These are phyloP conservation scores for Melanerpes formicivorus DNA, from an alignment of 2,113 vertebrate genomes.

Conservation along the genomic window DNA sequence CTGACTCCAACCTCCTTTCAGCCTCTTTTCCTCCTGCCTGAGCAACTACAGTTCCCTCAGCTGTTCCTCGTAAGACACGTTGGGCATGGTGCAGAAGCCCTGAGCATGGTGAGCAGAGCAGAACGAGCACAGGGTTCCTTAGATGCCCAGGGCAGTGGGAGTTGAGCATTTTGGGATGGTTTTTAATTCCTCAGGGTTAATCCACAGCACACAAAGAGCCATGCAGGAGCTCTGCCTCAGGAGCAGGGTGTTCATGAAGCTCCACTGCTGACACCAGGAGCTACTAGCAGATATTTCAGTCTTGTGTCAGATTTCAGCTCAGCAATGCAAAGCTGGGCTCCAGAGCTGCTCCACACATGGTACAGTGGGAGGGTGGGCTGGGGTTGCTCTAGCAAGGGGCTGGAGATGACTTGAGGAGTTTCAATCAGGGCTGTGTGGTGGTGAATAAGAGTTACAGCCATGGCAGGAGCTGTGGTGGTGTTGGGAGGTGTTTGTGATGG, in stretches of 20 bases:
- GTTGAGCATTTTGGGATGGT: not conserved
- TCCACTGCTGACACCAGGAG: rapidly evolving
- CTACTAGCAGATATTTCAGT: not conserved
- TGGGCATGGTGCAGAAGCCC: too few species aligned
- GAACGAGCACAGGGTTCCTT: not conserved
- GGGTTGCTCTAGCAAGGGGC: not conserved
- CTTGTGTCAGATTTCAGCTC: not conserved
- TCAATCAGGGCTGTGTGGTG: not conserved
- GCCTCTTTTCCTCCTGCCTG: too few species aligned
- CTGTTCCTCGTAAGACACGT: too few species aligned
- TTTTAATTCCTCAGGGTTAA: not conserved
- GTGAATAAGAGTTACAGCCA: not conserved
- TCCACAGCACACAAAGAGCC: not conserved
- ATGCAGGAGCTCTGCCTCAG: not conserved
- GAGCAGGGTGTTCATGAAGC: not conserved
- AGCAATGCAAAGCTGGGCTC: not conserved
- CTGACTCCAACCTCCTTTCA: too few species aligned
- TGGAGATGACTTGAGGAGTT: not conserved
- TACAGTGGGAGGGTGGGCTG: not conserved
- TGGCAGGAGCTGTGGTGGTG: not conserved
- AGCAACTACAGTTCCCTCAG: too few species aligned
- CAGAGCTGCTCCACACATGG: not conserved
- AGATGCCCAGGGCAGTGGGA: not conserved
- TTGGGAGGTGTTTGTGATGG: not conserved
- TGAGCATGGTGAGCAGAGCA: not conserved